phyloP scores from a whole-genome alignment of 1,140 invertebrate genomes.

The Lordiphosa stackelbergi region DNA sequence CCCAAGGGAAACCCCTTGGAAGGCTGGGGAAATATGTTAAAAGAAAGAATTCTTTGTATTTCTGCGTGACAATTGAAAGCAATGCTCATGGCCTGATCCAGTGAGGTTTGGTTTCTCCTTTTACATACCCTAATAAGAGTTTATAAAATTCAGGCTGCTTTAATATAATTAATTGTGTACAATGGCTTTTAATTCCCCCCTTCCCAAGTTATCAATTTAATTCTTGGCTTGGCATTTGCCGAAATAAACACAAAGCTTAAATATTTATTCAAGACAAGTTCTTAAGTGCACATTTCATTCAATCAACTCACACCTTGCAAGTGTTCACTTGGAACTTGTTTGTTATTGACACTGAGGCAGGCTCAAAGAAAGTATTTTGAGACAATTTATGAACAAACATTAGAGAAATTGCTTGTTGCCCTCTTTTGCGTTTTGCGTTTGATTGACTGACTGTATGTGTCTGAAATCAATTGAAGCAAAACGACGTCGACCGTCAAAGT shows the following conservation, averaged over 20 bases:
- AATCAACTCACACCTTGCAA: constrained; percentile 5
- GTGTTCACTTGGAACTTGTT: background rate
- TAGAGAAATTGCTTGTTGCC: constrained; percentile 55
- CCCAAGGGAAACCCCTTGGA: too few species aligned
- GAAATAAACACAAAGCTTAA: constrained; percentile 13
- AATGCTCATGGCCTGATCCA: too few species aligned
- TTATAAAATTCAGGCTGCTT: constrained; percentile 1
- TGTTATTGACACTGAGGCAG: constrained; percentile 4
- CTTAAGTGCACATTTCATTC: constrained; percentile 28
- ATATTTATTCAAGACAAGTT: constrained; percentile 41
- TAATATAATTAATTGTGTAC: constrained; percentile 1
- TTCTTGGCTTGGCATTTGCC: constrained; percentile 4
- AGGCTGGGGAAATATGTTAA: too few species aligned
- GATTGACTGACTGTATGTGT: constrained; percentile 33
- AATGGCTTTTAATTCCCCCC: background rate
- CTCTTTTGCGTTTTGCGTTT: constrained; percentile 10
- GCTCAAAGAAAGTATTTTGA: constrained; percentile 31
- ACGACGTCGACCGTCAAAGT: constrained; percentile 62
- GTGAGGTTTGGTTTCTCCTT: background rate
- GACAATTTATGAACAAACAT: constrained; percentile 41
- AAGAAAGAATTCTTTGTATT: too few species aligned
- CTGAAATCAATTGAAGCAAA: constrained; percentile 63
- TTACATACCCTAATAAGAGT: constrained; percentile 14
- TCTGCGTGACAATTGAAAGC: too few species aligned
- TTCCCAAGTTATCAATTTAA: constrained; percentile 15